These are phyloP conservation scores for Bucorvus abyssinicus DNA, from an alignment of 2,797 vertebrate genomes.

Conservation along the genomic window DNA sequence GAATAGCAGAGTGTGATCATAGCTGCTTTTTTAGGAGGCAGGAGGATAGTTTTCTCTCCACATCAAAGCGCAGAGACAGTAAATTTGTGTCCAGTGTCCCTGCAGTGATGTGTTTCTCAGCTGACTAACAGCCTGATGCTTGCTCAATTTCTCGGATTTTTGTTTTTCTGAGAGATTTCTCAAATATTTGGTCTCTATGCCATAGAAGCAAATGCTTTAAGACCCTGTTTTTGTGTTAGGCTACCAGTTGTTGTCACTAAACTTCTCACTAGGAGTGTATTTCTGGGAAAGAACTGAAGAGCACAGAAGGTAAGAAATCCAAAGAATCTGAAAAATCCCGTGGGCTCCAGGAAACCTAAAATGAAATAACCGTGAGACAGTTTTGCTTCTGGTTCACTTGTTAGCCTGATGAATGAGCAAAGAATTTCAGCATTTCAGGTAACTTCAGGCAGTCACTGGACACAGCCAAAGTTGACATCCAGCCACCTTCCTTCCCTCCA, in stretches of 20 bases:
- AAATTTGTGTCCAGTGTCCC: neutral
- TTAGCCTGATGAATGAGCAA: neutral
- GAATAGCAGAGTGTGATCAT: neutral
- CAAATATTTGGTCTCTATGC: neutral
- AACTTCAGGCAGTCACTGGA: neutral
- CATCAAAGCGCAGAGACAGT: neutral
- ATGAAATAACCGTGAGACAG: neutral
- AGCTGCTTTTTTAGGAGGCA: neutral
- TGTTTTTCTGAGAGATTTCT: neutral
- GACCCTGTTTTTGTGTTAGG: neutral
- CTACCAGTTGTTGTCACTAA: neutral
- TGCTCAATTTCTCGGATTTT: neutral
- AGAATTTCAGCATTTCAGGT: neutral
- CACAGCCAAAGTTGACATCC: neutral
- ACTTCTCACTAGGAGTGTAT: neutral
- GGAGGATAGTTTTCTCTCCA: neutral
- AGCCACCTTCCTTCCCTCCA: accelerated
- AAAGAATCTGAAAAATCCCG: neutral
- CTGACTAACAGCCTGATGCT: neutral
- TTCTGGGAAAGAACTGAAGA: neutral
- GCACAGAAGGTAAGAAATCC: neutral
- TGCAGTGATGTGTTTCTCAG: neutral
- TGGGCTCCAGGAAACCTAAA: neutral
- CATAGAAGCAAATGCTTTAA: neutral
- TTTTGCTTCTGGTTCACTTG: neutral